phyloP scores from a whole-genome alignment of 1,140 invertebrate genomes.

The Neodiprion virginianus region DNA sequence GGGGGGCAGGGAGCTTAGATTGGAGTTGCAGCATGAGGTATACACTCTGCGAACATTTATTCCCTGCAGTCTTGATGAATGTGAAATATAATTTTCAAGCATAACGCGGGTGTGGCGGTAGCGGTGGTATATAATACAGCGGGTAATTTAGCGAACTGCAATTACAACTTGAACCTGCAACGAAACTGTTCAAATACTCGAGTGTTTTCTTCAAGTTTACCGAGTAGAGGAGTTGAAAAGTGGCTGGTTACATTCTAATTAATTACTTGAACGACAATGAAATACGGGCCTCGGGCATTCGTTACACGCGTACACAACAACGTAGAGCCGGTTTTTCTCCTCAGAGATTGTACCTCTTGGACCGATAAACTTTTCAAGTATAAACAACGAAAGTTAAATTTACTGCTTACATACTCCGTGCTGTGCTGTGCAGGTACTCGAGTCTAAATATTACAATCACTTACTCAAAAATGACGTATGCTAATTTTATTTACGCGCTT shows the following conservation, averaged over 20 bases:
- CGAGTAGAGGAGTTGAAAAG: neutral
- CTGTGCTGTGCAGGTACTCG: no score
- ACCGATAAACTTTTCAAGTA: no score
- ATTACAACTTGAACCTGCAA: neutral
- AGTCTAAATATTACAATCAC: no score
- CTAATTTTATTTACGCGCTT: no score
- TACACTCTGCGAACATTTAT: neutral
- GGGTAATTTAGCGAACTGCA: neutral
- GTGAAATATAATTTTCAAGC: no score
- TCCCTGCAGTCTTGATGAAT: neutral
- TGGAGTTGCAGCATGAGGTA: neutral
- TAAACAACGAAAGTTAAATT: no score
- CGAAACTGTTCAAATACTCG: neutral
- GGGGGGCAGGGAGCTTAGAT: no score
- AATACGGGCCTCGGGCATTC: neutral
- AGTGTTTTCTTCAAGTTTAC: neutral
- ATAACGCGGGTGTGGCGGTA: neutral
- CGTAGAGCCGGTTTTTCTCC: no score
- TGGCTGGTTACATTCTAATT: conserved; percentile 1
- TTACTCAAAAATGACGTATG: no score
- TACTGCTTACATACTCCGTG: no score
- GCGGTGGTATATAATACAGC: neutral
- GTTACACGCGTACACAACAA: no score
- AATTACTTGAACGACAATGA: neutral
- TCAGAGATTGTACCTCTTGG: no score